Conservation (phyloP, 2,113 vertebrate genomes). For the Pandion haliaetus region DNA sequence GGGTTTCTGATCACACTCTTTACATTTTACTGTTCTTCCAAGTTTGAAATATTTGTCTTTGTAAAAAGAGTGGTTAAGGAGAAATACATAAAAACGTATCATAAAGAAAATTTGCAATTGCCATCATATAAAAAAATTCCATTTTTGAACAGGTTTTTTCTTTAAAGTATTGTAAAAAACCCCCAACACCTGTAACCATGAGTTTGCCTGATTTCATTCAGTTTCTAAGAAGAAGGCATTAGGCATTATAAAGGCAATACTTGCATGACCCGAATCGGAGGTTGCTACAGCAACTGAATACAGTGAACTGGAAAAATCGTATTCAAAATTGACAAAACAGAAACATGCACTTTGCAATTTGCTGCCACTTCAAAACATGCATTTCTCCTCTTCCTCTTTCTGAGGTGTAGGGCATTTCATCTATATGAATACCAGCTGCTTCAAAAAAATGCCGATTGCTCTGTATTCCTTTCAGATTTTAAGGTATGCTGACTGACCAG, state of each 20-base stretch:
- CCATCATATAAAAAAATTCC: background rate
- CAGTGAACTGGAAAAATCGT: background rate
- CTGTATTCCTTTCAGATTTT: background rate
- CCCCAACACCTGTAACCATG: background rate
- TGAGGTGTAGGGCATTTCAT: background rate
- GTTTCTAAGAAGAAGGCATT: background rate
- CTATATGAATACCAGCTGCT: background rate
- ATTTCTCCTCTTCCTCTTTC: background rate
- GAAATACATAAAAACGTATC: background rate
- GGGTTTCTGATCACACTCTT: background rate
- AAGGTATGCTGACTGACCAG: background rate
- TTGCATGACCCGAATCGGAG: background rate
- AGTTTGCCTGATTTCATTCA: background rate
- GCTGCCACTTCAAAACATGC: background rate
- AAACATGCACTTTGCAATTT: background rate
- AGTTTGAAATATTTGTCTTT: constrained; percentile 14
- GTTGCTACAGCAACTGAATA: background rate
- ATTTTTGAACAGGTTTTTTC: background rate
- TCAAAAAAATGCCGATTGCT: background rate
- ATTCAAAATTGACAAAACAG: background rate
- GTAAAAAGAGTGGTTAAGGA: background rate
- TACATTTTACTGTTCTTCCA: background rate
- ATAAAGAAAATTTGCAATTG: background rate
- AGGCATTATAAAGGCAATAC: background rate
- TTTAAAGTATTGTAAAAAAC: constrained; percentile 7